These are phyloP conservation scores for Gonocerus acuteangulatus DNA, from an alignment of 2,888 invertebrate species.

Conservation along the genomic window DNA sequence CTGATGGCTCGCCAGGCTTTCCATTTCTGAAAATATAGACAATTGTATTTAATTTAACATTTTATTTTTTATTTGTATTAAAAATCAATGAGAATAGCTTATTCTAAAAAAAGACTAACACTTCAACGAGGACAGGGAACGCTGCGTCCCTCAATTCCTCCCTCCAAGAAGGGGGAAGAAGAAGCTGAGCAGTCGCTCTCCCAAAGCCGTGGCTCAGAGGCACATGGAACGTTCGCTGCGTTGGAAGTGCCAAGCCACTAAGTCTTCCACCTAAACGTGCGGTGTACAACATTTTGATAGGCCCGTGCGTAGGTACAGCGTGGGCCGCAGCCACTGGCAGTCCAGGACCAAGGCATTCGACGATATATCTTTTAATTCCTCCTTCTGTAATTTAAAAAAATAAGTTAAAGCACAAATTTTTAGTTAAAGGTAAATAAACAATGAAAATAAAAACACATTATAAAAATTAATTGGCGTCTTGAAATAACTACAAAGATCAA, in stretches of 20 bases:
- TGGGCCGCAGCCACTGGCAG: constrained; percentile 77
- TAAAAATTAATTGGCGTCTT: too few relatives aligned
- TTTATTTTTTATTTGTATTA: background rate
- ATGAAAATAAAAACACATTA: too few relatives aligned
- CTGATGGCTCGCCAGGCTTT: constrained; percentile 82
- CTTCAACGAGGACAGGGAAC: constrained; percentile 80
- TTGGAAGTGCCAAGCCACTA: constrained; percentile 73
- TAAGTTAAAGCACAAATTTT: too few relatives aligned
- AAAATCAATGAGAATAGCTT: too few relatives aligned
- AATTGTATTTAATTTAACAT: constrained; percentile 2
- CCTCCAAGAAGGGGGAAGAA: constrained; percentile 81
- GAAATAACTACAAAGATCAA: too few relatives aligned
- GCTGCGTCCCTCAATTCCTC: constrained; percentile 78
- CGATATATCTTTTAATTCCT: constrained; percentile 54
- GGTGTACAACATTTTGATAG: constrained; percentile 70
- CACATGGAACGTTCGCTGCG: constrained; percentile 73
- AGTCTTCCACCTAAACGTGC: constrained; percentile 50
- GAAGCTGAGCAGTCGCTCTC: constrained; percentile 76
- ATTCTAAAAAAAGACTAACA: constrained; percentile 55
- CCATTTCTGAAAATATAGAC: constrained; percentile 72
- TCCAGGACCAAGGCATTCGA: constrained; percentile 87
- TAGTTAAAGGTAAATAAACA: too few relatives aligned
- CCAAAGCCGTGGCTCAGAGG: constrained; percentile 70
- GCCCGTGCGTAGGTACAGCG: constrained; percentile 64
- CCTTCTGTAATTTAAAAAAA: constrained; percentile 25